Evolutionary conservation across 2,888 invertebrate genomes (phyloP).

Genomic region (Drosophila nr. perissopoda): DNA sequence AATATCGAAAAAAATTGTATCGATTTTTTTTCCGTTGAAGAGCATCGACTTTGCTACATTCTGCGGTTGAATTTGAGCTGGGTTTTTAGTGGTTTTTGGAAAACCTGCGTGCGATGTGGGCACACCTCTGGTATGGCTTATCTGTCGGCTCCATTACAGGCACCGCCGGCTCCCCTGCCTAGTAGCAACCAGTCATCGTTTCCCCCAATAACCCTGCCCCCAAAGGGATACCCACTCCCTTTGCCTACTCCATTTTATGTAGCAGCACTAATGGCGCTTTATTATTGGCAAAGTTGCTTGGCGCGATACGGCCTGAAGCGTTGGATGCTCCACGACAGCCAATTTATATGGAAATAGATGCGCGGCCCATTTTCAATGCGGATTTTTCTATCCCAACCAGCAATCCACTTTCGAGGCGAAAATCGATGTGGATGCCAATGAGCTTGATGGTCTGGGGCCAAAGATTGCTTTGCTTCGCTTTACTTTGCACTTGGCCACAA

Average conservation of each 20-base stretch:
- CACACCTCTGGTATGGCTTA: conserved; percentile 49
- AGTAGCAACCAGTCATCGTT: background rate
- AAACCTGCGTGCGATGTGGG: conserved; percentile 27
- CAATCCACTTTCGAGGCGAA: conserved; percentile 55
- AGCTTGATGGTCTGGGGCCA: conserved; percentile 36
- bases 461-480: conserved; percentile 64
- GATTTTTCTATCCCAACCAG: conserved; percentile 49
- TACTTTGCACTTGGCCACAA: conserved; percentile 57
- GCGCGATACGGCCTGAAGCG: conserved; percentile 53
- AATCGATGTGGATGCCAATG: conserved; percentile 63
- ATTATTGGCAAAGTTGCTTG: conserved; percentile 79
- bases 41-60: conserved; percentile 30
- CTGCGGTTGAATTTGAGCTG: conserved; percentile 15
- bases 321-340: conserved; percentile 68
- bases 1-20: background rate
- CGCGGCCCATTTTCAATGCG: conserved; percentile 75
- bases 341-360: conserved; percentile 82
- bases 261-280: conserved; percentile 82
- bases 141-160: conserved; percentile 23
- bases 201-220: background rate
- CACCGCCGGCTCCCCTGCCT: background rate
- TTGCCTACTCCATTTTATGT: conserved; percentile 66
- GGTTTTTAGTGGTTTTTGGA: conserved; percentile 14
- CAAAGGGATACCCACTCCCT: conserved; percentile 21
- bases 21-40: background rate